Evolutionary conservation across 2,888 invertebrate genomes (phyloP), one percentile per base, ranked within the genome.

Genomic region (Rhagophthalmus giganteus): DNA sequence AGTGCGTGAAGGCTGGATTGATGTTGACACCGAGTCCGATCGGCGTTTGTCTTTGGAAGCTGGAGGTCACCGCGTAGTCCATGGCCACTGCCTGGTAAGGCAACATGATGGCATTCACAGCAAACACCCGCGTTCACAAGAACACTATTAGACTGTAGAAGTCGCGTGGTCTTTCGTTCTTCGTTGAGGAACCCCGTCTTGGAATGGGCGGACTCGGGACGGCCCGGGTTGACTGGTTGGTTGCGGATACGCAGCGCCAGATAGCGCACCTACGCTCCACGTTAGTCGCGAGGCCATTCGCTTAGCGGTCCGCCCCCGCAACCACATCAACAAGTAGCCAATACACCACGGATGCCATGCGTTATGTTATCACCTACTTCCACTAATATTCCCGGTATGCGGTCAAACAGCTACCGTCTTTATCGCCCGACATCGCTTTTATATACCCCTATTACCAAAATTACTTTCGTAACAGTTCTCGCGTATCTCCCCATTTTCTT

Each of bases 41-140:
- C 52, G 74, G 71, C 44, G 73, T 64, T 68, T 74, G 64, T 66
- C 70, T 59, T 61, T 68, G 68, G 63, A 67, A 66, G 55, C 64
- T 62, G 55, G 75, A 73, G 15, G 74, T 80, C 58, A 80, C 85
- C 68, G 86, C 86, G 76, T 87, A 87, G 83, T 87, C 87, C 91
- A 92, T 91, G 71, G 92, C 88, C 71, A 91, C 88, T 63, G 87
- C 86, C 79, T 90, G 90, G 78, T 90, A 90, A 70, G 90, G 90
- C 81, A 90, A 81, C 90, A 90, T 90, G 65, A 57, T 63, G 38
- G 54, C 37, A 53, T 52, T 49, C 54, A 51, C 51, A 39, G 31
- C 51, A 58, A 56, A 51, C 58, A 56, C 60, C 48, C 59, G 52
- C 57, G 57, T 54, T 39, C 53, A 57, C 59, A 52, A 55, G 47